Evolutionary conservation across 2,888 invertebrate species (phyloP).

Genomic region (Machimus atricapillus): DNA sequence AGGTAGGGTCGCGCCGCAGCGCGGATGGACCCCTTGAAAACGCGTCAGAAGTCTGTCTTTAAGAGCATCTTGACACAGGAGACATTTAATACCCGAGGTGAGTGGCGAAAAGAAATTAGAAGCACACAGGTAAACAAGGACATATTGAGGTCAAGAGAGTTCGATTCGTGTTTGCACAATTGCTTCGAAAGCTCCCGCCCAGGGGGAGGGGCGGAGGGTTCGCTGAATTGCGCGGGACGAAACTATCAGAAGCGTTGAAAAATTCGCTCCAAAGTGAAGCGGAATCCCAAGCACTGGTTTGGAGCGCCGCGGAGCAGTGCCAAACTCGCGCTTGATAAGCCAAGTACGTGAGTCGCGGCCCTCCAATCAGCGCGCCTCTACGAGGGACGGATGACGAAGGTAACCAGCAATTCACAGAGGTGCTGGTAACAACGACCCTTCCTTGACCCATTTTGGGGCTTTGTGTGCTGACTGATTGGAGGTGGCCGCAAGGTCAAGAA

Average conservation of each 20-base stretch:
- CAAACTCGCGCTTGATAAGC: slow-evolving; percentile 2
- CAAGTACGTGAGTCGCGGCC: not conserved
- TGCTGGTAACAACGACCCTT: slow-evolving; percentile 40
- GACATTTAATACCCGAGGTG: not conserved
- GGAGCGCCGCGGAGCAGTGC: not conserved
- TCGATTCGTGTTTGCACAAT: slow-evolving; percentile 31
- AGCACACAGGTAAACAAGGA: slow-evolving; percentile 36
- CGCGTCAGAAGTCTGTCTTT: not conserved
- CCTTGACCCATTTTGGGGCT: slow-evolving; percentile 44
- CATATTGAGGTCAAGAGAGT: slow-evolving; percentile 38
- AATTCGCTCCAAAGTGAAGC: not conserved
- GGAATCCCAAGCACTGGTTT: not conserved
- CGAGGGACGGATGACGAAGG: not conserved
- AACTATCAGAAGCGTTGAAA: not conserved
- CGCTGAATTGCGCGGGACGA: not conserved
- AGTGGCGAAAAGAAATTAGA: not conserved
- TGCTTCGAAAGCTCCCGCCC: not conserved
- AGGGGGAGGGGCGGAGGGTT: not conserved
- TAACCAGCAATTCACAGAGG: not conserved
- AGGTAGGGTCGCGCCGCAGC: not conserved
- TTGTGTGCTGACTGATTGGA: slow-evolving; percentile 20
- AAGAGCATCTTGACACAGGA: not conserved
- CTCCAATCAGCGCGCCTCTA: not conserved
- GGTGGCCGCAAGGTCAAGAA: slow-evolving; percentile 12
- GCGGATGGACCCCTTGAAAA: not conserved